phyloP scores from a whole-genome alignment of 2,113 vertebrate species.

The Pitta sordida region DNA sequence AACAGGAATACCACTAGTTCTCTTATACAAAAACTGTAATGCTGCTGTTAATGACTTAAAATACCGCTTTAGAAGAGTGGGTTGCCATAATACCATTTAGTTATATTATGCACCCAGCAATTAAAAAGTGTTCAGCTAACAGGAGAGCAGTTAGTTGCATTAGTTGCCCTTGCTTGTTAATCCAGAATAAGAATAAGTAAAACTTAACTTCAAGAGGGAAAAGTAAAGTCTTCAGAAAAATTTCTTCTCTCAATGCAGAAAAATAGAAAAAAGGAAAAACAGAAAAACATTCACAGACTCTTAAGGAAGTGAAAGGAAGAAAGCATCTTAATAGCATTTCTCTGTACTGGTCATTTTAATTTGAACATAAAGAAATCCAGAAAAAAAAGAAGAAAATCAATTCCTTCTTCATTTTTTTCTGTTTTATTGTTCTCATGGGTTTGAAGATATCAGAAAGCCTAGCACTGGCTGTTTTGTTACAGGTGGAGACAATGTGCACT shows the following conservation, averaged over 20 bases:
- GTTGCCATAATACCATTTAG: neutral
- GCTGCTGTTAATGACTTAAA: neutral
- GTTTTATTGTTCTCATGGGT: neutral
- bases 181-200: neutral
- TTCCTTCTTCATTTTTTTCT: neutral
- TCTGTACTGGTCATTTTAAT: neutral
- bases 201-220: neutral
- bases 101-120: neutral
- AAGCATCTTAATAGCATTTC: neutral
- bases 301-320: neutral
- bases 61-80: neutral
- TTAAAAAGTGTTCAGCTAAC: neutral
- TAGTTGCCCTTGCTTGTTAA: neutral
- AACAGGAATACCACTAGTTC: neutral
- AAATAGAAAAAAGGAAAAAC: neutral
- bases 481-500: neutral
- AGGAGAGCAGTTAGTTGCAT: neutral
- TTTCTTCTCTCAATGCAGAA: rapidly evolving
- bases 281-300: neutral
- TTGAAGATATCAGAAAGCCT: neutral
- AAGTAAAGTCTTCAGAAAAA: neutral
- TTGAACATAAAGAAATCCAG: neutral
- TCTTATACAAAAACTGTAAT: neutral
- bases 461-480: neutral
- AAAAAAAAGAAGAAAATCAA: neutral